These are phyloP conservation scores for Rhinoraja longicauda DNA, from an alignment of 2,797 vertebrate species.

Conservation along the genomic window DNA sequence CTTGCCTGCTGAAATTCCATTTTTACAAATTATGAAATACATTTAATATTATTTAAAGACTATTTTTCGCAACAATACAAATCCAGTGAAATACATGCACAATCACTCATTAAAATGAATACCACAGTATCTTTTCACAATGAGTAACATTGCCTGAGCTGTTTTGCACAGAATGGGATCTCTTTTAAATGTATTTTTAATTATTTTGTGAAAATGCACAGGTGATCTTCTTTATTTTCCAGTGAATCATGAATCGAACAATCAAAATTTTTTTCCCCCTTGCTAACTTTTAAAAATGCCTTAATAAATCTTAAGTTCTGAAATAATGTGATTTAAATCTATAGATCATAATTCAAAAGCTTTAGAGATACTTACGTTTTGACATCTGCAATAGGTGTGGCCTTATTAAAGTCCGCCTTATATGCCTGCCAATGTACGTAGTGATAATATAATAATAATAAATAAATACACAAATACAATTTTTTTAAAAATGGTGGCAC, in stretches of 20 bases:
- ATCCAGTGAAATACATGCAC: neutral
- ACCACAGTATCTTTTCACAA: neutral
- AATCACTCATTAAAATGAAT: neutral
- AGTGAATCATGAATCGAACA: no score
- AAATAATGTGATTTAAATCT: neutral
- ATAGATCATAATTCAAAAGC: neutral
- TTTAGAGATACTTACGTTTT: neutral
- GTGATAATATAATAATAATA: no score
- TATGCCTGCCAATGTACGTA: neutral
- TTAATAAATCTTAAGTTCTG: neutral
- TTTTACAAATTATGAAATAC: neutral
- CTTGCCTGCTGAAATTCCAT: neutral
- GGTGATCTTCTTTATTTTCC: neutral
- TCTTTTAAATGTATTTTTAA: neutral
- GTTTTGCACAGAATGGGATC: neutral
- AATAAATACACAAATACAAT: no score
- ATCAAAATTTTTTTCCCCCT: no score
- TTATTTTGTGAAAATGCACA: neutral
- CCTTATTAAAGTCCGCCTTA: neutral
- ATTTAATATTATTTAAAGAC: neutral
- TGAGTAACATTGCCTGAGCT: neutral
- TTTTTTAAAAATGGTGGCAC: no score
- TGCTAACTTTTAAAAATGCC: neutral
- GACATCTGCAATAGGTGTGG: neutral
- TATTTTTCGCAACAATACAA: neutral